Percentiles rank a stretch among this genome's conserved stretches.
phyloP scores from a whole-genome alignment of 2,888 invertebrate genomes.

The Timema podura region DNA sequence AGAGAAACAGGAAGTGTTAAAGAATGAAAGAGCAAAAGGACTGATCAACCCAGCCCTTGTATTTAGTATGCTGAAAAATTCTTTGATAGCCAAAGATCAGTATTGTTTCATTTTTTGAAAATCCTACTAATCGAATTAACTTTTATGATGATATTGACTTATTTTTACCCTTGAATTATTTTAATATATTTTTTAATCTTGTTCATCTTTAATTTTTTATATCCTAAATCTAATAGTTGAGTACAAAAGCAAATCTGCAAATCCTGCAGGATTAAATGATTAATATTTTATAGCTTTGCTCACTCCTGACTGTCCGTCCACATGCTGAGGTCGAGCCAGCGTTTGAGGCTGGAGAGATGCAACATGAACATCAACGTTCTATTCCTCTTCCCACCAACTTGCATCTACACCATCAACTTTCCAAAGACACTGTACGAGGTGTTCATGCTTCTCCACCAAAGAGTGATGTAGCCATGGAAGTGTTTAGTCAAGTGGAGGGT shows the following conservation, averaged over 20 bases:
- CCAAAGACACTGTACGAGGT: background rate
- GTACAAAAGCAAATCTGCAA: constrained; percentile 4
- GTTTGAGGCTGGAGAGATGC: constrained; percentile 48
- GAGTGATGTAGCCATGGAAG: constrained; percentile 30
- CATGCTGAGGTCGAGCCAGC: constrained; percentile 52
- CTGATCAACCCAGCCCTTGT: too few species aligned
- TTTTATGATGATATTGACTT: too few species aligned
- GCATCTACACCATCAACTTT: background rate
- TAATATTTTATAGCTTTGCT: constrained; percentile 33
- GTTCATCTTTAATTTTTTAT: constrained; percentile 28
- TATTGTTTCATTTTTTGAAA: too few species aligned
- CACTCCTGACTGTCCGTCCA: constrained; percentile 37
- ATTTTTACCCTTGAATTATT: too few species aligned
- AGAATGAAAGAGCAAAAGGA: too few species aligned
- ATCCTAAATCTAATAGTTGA: background rate
- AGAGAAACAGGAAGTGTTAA: too few species aligned
- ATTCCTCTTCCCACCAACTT: constrained; percentile 6
- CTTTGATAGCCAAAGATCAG: too few species aligned
- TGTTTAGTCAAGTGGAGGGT: constrained; percentile 26
- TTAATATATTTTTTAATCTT: too few species aligned
- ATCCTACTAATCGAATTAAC: too few species aligned
- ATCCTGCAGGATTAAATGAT: background rate
- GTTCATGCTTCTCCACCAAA: constrained; percentile 28
- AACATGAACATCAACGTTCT: background rate
- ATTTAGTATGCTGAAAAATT: too few species aligned